Evolutionary conservation across 2,888 invertebrate species (phyloP).

Genomic region (Augiades crinisus): DNA sequence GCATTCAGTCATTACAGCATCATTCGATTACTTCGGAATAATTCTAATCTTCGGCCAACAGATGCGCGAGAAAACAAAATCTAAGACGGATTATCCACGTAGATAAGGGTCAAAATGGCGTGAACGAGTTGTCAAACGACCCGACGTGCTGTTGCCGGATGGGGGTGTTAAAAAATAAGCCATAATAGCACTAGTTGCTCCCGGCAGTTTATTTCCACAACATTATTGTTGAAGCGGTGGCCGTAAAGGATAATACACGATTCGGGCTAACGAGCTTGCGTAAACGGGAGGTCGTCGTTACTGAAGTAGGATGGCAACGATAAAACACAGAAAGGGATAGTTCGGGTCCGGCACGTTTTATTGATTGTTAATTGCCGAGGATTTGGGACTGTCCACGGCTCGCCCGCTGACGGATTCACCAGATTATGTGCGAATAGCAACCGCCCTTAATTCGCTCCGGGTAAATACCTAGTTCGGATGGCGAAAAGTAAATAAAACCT

Average conservation of each 20-base stretch:
- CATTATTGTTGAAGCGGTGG: constrained; percentile 45
- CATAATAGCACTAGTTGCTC: constrained; percentile 48
- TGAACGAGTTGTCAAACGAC: constrained; percentile 34
- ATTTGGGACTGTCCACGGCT: constrained; percentile 25
- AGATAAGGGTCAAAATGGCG: constrained; percentile 29
- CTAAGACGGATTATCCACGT: constrained; percentile 22
- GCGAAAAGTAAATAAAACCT: constrained; percentile 18
- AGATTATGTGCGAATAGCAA: constrained; percentile 20
- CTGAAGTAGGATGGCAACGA: constrained; percentile 38
- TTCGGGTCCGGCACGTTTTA: constrained; percentile 28
- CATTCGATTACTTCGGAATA: constrained; percentile 8
- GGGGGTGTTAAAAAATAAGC: constrained; percentile 35
- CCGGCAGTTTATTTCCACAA: constrained; percentile 44
- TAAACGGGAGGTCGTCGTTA: constrained; percentile 32
- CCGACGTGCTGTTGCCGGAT: constrained; percentile 30
- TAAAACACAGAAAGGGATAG: constrained; percentile 33
- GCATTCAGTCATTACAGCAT: not conserved
- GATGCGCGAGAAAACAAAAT: constrained; percentile 9
- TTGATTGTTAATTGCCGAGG: constrained; percentile 40
- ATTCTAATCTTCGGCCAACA: constrained; percentile 9
- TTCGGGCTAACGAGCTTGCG: constrained; percentile 43
- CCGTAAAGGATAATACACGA: constrained; percentile 54
- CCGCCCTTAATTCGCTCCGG: constrained; percentile 15
- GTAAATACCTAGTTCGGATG: constrained; percentile 3
- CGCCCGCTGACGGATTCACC: constrained; percentile 17